Evolutionary conservation across 2,113 vertebrate species (phyloP).

Genomic region (Platanista minor): DNA sequence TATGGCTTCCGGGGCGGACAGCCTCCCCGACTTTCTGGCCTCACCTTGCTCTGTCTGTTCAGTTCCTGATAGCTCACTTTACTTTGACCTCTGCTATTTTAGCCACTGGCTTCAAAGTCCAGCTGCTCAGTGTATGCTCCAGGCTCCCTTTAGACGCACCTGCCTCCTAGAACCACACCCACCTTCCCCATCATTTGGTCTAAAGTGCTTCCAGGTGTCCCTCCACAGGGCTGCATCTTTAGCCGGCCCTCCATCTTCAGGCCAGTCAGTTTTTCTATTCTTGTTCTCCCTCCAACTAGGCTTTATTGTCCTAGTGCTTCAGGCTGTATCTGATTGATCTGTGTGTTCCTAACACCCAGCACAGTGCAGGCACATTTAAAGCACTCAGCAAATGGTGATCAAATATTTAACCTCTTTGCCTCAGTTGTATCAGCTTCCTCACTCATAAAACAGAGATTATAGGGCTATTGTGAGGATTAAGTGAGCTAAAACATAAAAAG

Average conservation of each 20-base stretch:
- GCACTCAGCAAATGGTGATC: not conserved
- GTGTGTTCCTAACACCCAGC: not conserved
- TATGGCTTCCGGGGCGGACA: not conserved
- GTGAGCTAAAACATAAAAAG: not conserved
- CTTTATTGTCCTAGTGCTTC: not conserved
- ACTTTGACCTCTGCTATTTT: not conserved
- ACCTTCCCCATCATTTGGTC: not conserved
- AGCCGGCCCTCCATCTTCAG: not conserved
- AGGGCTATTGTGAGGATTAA: not conserved
- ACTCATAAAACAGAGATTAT: not conserved
- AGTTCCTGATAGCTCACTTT: not conserved
- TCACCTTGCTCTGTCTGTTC: not conserved
- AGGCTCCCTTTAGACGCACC: not conserved
- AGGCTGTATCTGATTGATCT: accelerated
- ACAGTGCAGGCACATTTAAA: not conserved
- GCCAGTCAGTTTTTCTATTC: not conserved
- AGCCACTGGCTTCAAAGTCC: not conserved
- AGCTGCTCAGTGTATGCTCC: not conserved
- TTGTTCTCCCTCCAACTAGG: not conserved
- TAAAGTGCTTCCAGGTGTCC: not conserved
- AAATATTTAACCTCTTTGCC: not conserved
- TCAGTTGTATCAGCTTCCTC: not conserved
- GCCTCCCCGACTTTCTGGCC: not conserved
- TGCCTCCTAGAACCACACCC: not conserved
- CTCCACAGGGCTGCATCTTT: not conserved